Evolutionary conservation across 2,888 invertebrate genomes (phyloP), one percentile per base, ranked within the genome.

Genomic region (Sceliomorpha sp.): DNA sequence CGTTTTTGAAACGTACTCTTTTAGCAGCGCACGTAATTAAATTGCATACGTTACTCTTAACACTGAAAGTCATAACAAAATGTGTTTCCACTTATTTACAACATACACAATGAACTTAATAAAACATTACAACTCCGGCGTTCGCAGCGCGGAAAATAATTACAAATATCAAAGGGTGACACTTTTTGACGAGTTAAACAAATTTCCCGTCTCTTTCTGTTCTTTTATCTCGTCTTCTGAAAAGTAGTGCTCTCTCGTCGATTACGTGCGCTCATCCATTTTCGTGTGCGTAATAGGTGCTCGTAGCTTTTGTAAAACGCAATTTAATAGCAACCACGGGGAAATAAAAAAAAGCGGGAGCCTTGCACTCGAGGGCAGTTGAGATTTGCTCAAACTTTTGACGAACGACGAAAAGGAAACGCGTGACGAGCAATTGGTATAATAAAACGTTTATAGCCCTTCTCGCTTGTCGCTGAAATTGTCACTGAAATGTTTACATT

Each of bases 321-420:
- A 56, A 58, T 53, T 53, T 40, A 40, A 53, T 53, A 14, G 42
- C 53, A 31, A 8, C n/a, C 24, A 6, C 13, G n/a, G 13, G 8
- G 53, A 42, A 53, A 53, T 27, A 50, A 37, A 40, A 34, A 31
- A 53, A 36, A 37, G 15, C 17, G 17, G 17, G 27, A 24, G 36
- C 26, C 55, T 55, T 44, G 14, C 20, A 36, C 17, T 24, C 50
- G 36, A 34, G 12, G 39, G 8, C 15, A 14, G 37, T 37, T 15
- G 37, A 20, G 50, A 50, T 42, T 42, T 17, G 40, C 7, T 9
- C 9, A 15, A 24, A 42, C 20, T 31, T 20, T 26, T 17, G 7
- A n/a, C 29, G 47, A 24, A 9, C 20, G 12, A 24, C 3, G 37
- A 32, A 40, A 26, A 40, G 29, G 40, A 31, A 60, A 44, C 29